Percentiles rank a stretch among this genome's conserved stretches.
Evolutionary conservation across 2,888 invertebrate species (phyloP).

Genomic region (Hydraecia micacea): DNA sequence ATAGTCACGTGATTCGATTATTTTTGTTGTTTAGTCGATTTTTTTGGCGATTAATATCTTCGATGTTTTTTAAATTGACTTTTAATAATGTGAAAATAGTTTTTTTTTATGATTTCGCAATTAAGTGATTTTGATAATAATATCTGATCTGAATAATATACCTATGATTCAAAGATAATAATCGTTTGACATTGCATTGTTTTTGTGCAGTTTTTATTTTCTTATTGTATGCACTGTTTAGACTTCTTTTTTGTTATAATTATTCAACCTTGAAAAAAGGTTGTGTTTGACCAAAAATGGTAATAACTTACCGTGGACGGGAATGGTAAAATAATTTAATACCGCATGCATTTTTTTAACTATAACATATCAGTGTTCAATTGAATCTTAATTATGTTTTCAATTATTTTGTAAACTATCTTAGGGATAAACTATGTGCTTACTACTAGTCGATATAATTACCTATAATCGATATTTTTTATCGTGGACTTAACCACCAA

Average conservation of each 20-base stretch:
- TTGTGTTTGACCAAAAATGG: constrained; percentile 67
- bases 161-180: constrained; percentile 43
- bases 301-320: constrained; percentile 66
- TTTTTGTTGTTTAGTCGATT: constrained; percentile 51
- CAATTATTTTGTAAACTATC: constrained; percentile 44
- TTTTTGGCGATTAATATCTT: constrained; percentile 46
- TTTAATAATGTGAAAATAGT: constrained; percentile 1
- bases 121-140: neutral
- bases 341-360: constrained; percentile 69
- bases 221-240: constrained; percentile 54
- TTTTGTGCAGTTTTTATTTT: constrained; percentile 54
- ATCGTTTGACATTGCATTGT: constrained; percentile 63
- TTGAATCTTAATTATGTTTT: constrained; percentile 39
- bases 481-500: constrained; percentile 36
- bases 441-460: constrained; percentile 64
- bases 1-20: constrained; percentile 39
- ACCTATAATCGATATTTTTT: constrained; percentile 40
- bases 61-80: constrained; percentile 12
- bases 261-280: constrained; percentile 47
- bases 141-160: too few relatives aligned
- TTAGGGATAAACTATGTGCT: constrained; percentile 57
- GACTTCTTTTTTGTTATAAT: constrained; percentile 36
- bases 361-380: constrained; percentile 63
- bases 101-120: neutral
- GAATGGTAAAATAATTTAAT: constrained; percentile 64